A percentile compares a stretch with the other conserved stretches of the same genome.
These are phyloP conservation scores for Leuciscus idus DNA, from an alignment of 2,113 vertebrate species.

Conservation along the genomic window DNA sequence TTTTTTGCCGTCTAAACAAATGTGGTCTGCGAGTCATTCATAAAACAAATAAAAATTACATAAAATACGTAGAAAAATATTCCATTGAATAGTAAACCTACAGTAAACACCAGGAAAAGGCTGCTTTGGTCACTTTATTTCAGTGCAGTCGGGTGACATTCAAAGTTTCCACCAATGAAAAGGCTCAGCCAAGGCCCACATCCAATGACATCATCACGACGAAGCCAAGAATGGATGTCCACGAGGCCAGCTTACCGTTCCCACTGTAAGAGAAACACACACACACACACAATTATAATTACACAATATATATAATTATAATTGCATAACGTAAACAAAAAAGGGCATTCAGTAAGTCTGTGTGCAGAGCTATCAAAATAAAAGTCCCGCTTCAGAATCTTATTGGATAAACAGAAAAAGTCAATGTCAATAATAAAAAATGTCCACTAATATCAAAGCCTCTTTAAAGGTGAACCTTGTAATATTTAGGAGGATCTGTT, in stretches of 20 bases:
- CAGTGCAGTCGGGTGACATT: slow-evolving; percentile 45
- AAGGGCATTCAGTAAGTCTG: not conserved
- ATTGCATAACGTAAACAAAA: too few species aligned
- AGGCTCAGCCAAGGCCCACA: slow-evolving; percentile 86
- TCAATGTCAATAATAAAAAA: too few species aligned
- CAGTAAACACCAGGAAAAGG: not conserved
- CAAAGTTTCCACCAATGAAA: slow-evolving; percentile 16
- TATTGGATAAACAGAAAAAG: too few species aligned
- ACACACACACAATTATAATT: not conserved
- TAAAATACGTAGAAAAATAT: slow-evolving; percentile 7
- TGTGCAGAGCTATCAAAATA: not conserved
- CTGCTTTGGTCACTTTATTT: slow-evolving; percentile 62
- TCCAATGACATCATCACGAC: slow-evolving; percentile 99
- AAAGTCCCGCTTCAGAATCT: not conserved
- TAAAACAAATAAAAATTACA: slow-evolving; percentile 25
- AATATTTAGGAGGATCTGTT: too few species aligned
- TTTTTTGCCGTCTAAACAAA: not conserved
- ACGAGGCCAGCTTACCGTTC: slow-evolving; percentile 93
- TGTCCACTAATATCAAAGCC: too few species aligned
- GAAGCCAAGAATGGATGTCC: slow-evolving; percentile 91
- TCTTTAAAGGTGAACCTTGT: too few species aligned
- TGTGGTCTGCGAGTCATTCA: not conserved
- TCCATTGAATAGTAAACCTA: slow-evolving; percentile 2
- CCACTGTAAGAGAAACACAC: slow-evolving; percentile 76
- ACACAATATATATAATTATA: too few species aligned